Conservation (phyloP, 2,113 vertebrate species). For the Ascaphus truei region DNA sequence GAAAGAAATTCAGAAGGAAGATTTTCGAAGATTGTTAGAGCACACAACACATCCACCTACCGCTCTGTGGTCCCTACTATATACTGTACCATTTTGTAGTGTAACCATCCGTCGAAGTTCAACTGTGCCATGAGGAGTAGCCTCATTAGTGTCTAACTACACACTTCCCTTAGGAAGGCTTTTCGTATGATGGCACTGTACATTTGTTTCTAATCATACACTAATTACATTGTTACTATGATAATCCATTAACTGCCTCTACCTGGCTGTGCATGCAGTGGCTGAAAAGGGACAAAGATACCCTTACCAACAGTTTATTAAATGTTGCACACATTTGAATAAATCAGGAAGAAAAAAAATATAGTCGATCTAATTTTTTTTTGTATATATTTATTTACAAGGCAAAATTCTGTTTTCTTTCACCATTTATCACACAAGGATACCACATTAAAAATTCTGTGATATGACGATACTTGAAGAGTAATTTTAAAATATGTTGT, state of each 20-base stretch:
- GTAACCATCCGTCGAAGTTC: constrained; percentile 68
- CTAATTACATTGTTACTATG: constrained; percentile 62
- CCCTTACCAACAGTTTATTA: constrained; percentile 63
- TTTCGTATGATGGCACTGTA: constrained; percentile 42
- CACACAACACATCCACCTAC: constrained; percentile 50
- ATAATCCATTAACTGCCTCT: constrained; percentile 63
- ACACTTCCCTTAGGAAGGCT: constrained; percentile 40
- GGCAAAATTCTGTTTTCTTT: constrained; percentile 24
- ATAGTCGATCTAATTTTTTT: constrained; percentile 56
- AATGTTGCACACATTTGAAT: constrained; percentile 60
- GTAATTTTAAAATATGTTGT: constrained; percentile 53
- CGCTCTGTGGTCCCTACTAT: constrained; percentile 49
- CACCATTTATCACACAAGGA: not conserved
- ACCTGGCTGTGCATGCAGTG: constrained; percentile 72
- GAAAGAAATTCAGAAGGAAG: constrained; percentile 59
- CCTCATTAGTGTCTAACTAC: constrained; percentile 45
- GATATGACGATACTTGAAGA: constrained; percentile 55
- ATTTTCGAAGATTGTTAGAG: constrained; percentile 69
- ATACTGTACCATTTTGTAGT: constrained; percentile 55
- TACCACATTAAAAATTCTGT: constrained; percentile 28
- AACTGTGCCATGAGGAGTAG: constrained; percentile 58
- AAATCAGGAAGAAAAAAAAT: constrained; percentile 49
- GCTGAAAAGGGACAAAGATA: constrained; percentile 48
- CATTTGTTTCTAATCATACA: constrained; percentile 61
- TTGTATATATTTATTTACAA: constrained; percentile 42